phyloP scores from a whole-genome alignment of 2,888 invertebrate species.

The Troides oblongomaculatus region DNA sequence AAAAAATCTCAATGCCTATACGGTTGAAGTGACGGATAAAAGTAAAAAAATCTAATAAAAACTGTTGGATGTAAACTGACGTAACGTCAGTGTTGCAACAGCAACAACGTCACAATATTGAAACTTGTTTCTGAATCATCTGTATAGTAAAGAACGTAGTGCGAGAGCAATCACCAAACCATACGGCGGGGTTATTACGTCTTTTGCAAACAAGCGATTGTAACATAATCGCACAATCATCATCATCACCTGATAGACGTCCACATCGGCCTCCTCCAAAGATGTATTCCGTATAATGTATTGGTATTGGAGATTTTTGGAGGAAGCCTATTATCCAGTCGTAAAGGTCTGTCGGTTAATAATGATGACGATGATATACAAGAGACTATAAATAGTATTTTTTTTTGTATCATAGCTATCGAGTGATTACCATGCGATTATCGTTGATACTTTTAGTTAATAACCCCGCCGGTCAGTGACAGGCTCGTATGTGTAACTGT shows the following conservation, averaged over 20 bases:
- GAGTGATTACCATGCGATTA: no score
- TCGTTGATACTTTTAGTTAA: no score
- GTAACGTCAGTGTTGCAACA: conserved; percentile 3
- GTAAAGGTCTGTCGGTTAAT: no score
- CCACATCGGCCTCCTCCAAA: no score
- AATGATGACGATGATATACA: no score
- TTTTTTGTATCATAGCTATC: no score
- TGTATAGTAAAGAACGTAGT: neutral
- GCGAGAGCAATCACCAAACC: conserved; percentile 3
- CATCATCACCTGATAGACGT: no score
- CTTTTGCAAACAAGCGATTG: neutral
- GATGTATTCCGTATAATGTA: no score
- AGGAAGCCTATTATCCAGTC: no score
- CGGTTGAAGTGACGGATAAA: neutral
- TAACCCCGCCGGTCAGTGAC: neutral
- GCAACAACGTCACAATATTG: conserved; percentile 6
- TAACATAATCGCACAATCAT: neutral
- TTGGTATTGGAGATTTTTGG: no score
- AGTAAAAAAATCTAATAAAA: neutral
- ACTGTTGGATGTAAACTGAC: neutral
- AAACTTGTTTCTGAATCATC: conserved; percentile 13
- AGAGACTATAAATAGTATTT: no score
- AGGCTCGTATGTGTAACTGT: neutral
- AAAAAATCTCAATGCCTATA: neutral
- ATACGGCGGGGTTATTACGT: neutral